These are phyloP conservation scores for Thereva nobilitata DNA, from an alignment of 2,888 invertebrate genomes.

Conservation along the genomic window DNA sequence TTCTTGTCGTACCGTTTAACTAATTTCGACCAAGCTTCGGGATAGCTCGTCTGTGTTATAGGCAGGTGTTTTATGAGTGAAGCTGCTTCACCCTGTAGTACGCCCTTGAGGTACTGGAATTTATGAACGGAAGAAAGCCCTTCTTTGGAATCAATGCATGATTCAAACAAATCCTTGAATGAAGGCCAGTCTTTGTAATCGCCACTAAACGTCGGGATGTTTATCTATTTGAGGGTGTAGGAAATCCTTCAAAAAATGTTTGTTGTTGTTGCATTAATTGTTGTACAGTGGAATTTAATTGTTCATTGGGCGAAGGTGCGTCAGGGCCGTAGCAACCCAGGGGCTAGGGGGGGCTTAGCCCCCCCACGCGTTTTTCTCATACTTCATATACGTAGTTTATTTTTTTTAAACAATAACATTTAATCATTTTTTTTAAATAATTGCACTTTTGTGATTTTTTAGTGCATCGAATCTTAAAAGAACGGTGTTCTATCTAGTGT, in stretches of 20 bases:
- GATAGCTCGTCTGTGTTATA: neutral
- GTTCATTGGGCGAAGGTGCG: neutral
- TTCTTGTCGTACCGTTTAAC: conserved; percentile 6
- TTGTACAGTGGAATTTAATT: neutral
- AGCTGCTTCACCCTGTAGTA: conserved; percentile 8
- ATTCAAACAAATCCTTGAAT: neutral
- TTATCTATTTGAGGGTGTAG: neutral
- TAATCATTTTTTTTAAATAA: too few relatives aligned
- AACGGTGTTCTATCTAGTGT: too few relatives aligned
- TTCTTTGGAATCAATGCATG: neutral
- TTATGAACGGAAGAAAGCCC: neutral
- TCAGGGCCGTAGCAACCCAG: too few relatives aligned
- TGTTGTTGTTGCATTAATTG: conserved; percentile 1
- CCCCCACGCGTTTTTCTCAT: too few relatives aligned
- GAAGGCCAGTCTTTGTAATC: conserved; percentile 11
- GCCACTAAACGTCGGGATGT: neutral
- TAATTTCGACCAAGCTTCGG: conserved; percentile 4
- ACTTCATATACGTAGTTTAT: too few relatives aligned
- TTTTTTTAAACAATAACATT: too few relatives aligned
- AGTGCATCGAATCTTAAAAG: too few relatives aligned
- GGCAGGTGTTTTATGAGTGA: conserved; percentile 1
- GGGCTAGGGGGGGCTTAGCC: too few relatives aligned
- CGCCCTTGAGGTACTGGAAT: neutral
- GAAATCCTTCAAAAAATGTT: neutral
- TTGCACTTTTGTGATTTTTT: too few relatives aligned